phyloP scores from a whole-genome alignment of 2,113 vertebrate genomes.

The Clarias magur region DNA sequence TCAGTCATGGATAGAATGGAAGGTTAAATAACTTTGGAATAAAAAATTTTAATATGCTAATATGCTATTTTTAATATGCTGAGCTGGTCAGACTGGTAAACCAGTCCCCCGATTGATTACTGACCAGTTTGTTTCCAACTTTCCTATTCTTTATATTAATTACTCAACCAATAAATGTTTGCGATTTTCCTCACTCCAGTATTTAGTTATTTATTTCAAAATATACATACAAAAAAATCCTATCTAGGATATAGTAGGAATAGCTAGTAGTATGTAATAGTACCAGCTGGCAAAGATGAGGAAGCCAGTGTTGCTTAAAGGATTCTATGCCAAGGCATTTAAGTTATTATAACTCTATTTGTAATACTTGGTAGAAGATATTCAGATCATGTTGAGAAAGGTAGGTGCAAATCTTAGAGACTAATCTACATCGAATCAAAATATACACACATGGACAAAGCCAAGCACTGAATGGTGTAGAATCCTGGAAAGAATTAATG shows the following conservation, averaged over 20 bases:
- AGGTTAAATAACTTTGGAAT: too few relatives aligned
- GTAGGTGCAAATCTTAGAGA: neutral
- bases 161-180: neutral
- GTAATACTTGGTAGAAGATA: neutral
- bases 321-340: neutral
- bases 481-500: constrained; percentile 8
- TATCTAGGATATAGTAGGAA: neutral
- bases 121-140: neutral
- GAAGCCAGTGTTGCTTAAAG: neutral
- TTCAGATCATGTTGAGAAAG: neutral
- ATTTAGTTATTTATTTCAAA: neutral
- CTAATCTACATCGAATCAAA: neutral
- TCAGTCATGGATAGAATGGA: neutral
- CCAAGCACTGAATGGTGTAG: neutral
- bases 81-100: neutral
- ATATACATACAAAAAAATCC: neutral
- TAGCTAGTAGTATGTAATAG: too few relatives aligned
- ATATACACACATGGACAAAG: neutral
- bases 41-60: too few relatives aligned
- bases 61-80: neutral
- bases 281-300: neutral
- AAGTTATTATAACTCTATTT: neutral
- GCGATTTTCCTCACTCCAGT: neutral
- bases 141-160: too few relatives aligned
- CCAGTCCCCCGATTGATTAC: neutral